Percentiles rank a stretch among this genome's conserved stretches.
phyloP scores from a whole-genome alignment of 1,140 invertebrate species.

The Delia radicum region DNA sequence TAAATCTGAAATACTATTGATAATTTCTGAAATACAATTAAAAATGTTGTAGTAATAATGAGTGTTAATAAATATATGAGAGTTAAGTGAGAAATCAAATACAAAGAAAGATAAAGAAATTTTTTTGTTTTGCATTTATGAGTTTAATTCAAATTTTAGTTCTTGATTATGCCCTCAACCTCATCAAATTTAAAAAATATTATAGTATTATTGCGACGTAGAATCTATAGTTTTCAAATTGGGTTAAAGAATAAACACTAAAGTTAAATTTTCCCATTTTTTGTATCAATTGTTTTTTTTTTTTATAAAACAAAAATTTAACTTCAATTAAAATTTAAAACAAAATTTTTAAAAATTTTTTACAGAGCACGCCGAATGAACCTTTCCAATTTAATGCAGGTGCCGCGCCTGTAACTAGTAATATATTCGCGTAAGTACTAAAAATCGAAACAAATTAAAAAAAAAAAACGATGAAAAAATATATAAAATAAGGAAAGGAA shows the following conservation, averaged over 20 bases:
- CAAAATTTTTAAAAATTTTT: slow-evolving; percentile 20
- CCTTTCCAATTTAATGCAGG: slow-evolving; percentile 33
- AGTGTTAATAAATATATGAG: too few relatives aligned
- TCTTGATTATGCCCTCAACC: too few relatives aligned
- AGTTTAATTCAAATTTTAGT: too few relatives aligned
- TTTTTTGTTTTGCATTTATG: too few relatives aligned
- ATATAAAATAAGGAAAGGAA: neutral
- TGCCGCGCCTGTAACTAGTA: slow-evolving; percentile 24
- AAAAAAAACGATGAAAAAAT: neutral
- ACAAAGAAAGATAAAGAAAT: too few relatives aligned
- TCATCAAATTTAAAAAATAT: too few relatives aligned
- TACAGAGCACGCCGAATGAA: slow-evolving; percentile 29
- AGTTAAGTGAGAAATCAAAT: too few relatives aligned
- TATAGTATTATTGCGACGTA: too few relatives aligned
- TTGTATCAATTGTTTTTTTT: neutral
- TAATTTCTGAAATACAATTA: too few relatives aligned
- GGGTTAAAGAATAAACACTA: neutral
- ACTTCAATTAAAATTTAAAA: neutral
- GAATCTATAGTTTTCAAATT: neutral
- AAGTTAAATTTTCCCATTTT: too few relatives aligned
- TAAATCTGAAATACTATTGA: too few relatives aligned
- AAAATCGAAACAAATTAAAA: neutral
- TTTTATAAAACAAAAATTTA: neutral
- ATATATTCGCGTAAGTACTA: slow-evolving; percentile 33
- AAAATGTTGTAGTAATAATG: too few relatives aligned